phyloP scores from a whole-genome alignment of 2,888 invertebrate genomes.

The Dasysyrphus tricinctus region DNA sequence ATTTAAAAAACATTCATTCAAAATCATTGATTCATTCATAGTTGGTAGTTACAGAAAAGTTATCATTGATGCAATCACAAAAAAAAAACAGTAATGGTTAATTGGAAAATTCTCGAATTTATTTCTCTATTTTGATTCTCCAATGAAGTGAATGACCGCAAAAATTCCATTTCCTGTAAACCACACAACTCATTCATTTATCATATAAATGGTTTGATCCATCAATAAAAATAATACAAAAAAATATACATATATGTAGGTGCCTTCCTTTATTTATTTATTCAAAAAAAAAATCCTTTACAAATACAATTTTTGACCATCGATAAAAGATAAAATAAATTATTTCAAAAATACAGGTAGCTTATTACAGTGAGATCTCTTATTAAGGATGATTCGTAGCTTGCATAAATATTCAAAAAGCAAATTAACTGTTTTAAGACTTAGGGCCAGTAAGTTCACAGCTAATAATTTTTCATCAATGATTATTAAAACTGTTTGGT shows the following conservation, averaged over 20 bases:
- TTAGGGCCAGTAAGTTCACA: too few relatives aligned
- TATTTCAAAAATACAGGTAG: slow-evolving; percentile 21
- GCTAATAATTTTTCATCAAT: too few relatives aligned
- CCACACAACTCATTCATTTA: slow-evolving; percentile 41
- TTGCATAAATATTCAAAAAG: too few relatives aligned
- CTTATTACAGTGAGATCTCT: background rate
- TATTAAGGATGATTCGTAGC: background rate
- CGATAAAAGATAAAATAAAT: slow-evolving; percentile 50
- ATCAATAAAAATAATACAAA: background rate
- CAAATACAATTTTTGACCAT: slow-evolving; percentile 38
- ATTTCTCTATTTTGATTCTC: slow-evolving; percentile 22
- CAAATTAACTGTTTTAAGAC: too few relatives aligned
- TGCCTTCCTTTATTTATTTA: background rate
- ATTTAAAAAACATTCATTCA: background rate
- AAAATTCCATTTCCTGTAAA: slow-evolving; percentile 24
- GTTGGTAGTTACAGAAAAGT: background rate
- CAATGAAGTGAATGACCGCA: slow-evolving; percentile 32
- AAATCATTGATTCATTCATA: slow-evolving; percentile 6
- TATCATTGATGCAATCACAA: background rate
- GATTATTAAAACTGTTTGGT: too few relatives aligned
- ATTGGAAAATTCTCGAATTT: slow-evolving; percentile 19
- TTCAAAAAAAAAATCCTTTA: slow-evolving; percentile 13
- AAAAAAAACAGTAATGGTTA: background rate
- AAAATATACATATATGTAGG: background rate
- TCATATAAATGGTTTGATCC: background rate